Conservation (phyloP, 64 coral and sea anemone genomes). For the Catalaphyllia jardinei region DNA sequence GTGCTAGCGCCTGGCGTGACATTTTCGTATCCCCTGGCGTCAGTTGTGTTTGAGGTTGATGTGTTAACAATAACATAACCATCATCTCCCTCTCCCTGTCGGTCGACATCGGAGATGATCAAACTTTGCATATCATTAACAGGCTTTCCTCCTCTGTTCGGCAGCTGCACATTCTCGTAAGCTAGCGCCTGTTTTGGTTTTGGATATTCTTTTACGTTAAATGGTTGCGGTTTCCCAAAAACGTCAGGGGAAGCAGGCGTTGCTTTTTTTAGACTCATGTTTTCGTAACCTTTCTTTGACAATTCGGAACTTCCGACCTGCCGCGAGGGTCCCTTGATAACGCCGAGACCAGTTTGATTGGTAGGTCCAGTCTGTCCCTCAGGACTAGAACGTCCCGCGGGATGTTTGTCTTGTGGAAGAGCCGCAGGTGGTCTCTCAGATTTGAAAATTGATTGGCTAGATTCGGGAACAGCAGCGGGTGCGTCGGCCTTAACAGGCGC, state of each 20-base stretch:
- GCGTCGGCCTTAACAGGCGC: neutral
- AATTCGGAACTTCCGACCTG: slow-evolving; percentile 14
- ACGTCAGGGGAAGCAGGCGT: neutral
- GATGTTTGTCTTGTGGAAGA: neutral
- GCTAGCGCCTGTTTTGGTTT: slow-evolving; percentile 21
- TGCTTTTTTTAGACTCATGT: slow-evolving; percentile 32
- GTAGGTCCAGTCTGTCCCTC: neutral
- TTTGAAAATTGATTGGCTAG: neutral
- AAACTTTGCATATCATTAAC: slow-evolving; percentile 20
- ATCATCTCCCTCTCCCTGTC: slow-evolving; percentile 19
- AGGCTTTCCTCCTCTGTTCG: slow-evolving; percentile 5
- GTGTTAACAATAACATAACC: slow-evolving; percentile 46
- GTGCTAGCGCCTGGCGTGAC: slow-evolving; percentile 12
- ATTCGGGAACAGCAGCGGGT: neutral
- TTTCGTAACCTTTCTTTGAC: slow-evolving; percentile 44
- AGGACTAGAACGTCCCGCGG: neutral
- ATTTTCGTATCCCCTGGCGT: slow-evolving; percentile 54
- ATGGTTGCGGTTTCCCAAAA: neutral
- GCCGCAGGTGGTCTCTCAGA: neutral
- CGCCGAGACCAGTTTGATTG: neutral
- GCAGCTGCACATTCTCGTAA: slow-evolving; percentile 60
- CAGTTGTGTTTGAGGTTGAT: slow-evolving; percentile 14
- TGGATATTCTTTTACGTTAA: neutral
- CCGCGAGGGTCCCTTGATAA: neutral
- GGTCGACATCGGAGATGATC: slow-evolving; percentile 53